These are phyloP conservation scores for Ivindomyrus marchei DNA, from an alignment of 2,113 vertebrate species.

Conservation along the genomic window DNA sequence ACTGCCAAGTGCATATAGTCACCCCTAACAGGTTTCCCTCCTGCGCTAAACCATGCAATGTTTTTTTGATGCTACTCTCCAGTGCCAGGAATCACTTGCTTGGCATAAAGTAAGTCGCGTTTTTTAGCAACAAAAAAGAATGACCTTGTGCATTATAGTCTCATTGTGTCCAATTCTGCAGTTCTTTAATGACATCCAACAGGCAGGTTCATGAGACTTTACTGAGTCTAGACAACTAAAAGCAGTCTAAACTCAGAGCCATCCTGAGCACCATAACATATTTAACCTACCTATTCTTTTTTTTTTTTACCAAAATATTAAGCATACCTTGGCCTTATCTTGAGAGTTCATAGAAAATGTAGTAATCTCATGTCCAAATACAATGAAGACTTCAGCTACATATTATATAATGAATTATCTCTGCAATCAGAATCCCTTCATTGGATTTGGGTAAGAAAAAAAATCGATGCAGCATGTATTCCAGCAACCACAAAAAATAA, in stretches of 20 bases:
- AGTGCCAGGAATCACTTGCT: slow-evolving; percentile 46
- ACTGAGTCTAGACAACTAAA: background rate
- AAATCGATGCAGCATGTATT: slow-evolving; percentile 37
- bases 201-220: background rate
- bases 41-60: slow-evolving; percentile 25
- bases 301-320: background rate
- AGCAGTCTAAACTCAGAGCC: background rate
- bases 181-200: background rate
- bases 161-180: background rate
- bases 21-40: background rate
- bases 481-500: slow-evolving; percentile 36
- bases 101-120: slow-evolving; percentile 45
- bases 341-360: background rate
- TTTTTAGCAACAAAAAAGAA: slow-evolving; percentile 15
- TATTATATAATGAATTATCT: slow-evolving; percentile 15
- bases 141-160: background rate
- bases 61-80: slow-evolving; percentile 41
- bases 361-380: slow-evolving; percentile 1
- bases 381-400: slow-evolving; percentile 7
- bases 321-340: background rate
- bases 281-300: background rate
- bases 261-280: background rate
- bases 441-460: slow-evolving; percentile 27
- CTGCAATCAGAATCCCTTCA: slow-evolving; percentile 30
- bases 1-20: slow-evolving; percentile 26